A percentile compares a stretch with the other conserved stretches of the same genome.
Conservation (phyloP, 2,888 invertebrate species). For the Encarsia formosa region DNA sequence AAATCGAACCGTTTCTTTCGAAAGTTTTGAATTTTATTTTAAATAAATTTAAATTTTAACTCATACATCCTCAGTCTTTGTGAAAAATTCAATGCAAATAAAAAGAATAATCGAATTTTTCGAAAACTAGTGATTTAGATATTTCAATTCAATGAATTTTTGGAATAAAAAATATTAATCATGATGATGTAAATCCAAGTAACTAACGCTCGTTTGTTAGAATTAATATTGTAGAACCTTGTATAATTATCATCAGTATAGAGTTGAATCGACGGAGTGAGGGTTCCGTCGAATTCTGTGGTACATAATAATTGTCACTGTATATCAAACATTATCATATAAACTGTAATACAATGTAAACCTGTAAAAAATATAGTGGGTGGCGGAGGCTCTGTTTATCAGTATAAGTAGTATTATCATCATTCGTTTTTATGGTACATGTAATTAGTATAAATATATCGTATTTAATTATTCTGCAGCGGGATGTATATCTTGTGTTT, state of each 20-base stretch:
- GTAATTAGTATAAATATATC: slow-evolving; percentile 51
- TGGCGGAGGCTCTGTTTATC: slow-evolving; percentile 52
- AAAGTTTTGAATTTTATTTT: background rate
- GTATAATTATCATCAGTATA: slow-evolving; percentile 33
- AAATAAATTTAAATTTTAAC: slow-evolving; percentile 4
- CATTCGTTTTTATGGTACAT: slow-evolving; percentile 47
- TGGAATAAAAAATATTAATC: background rate
- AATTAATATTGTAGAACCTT: slow-evolving; percentile 32
- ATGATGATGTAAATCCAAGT: no score
- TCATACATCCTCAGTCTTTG: slow-evolving; percentile 17
- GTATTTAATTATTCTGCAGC: slow-evolving; percentile 45
- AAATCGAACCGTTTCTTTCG: background rate
- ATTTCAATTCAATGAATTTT: background rate
- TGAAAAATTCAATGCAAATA: slow-evolving; percentile 6
- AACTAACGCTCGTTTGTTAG: no score
- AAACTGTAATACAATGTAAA: slow-evolving; percentile 53
- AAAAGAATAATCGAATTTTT: background rate
- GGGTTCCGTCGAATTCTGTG: slow-evolving; percentile 29
- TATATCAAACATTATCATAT: slow-evolving; percentile 52
- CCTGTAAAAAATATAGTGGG: slow-evolving; percentile 53
- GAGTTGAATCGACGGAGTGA: slow-evolving; percentile 20
- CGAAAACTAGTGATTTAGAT: background rate
- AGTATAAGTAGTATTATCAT: slow-evolving; percentile 51
- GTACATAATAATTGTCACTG: slow-evolving; percentile 46
- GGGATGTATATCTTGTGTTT: slow-evolving; percentile 28